Conservation (phyloP, 1,140 invertebrate genomes). For the Drosophila asahinai region DNA sequence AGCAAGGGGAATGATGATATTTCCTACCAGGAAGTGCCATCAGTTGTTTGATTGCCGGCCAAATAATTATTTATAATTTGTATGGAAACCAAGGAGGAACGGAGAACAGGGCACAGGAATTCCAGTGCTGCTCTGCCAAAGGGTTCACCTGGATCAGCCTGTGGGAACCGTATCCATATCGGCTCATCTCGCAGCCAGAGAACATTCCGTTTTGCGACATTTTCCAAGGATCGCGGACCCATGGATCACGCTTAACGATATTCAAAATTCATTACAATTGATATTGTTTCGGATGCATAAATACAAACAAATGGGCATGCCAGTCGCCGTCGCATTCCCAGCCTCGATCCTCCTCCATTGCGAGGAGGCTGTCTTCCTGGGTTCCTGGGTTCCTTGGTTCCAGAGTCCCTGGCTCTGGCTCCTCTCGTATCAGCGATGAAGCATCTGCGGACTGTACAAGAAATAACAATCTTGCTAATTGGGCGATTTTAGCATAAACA, state of each 20-base stretch:
- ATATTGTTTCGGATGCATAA: slow-evolving; percentile 85
- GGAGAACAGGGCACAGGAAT: slow-evolving; percentile 1
- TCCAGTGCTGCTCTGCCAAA: slow-evolving; percentile 15
- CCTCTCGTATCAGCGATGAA: slow-evolving; percentile 59
- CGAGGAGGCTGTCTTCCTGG: slow-evolving; percentile 22
- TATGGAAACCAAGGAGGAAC: slow-evolving; percentile 39
- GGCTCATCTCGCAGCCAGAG: slow-evolving; percentile 69
- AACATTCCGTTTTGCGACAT: slow-evolving; percentile 80
- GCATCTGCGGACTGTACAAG: slow-evolving; percentile 81
- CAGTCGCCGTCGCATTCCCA: slow-evolving; percentile 37
- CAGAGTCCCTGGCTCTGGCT: slow-evolving; percentile 5
- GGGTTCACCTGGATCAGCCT: slow-evolving; percentile 54
- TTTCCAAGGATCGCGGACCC: slow-evolving; percentile 42
- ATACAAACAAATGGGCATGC: slow-evolving; percentile 82
- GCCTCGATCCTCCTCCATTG: slow-evolving; percentile 24
- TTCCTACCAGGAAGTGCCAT: slow-evolving; percentile 63
- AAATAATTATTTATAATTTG: slow-evolving; percentile 83
- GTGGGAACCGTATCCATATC: slow-evolving; percentile 84
- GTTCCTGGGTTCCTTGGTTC: slow-evolving; percentile 14
- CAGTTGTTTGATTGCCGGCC: slow-evolving; percentile 52
- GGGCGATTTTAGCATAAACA: slow-evolving; percentile 85
- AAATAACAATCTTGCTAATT: slow-evolving; percentile 85
- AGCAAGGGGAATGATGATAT: slow-evolving; percentile 9
- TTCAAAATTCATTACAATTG: slow-evolving; percentile 85
- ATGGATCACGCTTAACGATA: slow-evolving; percentile 79